Base-by-base conservation (phyloP, 2,888 invertebrate genomes). In the Seira ritae region DNA sequence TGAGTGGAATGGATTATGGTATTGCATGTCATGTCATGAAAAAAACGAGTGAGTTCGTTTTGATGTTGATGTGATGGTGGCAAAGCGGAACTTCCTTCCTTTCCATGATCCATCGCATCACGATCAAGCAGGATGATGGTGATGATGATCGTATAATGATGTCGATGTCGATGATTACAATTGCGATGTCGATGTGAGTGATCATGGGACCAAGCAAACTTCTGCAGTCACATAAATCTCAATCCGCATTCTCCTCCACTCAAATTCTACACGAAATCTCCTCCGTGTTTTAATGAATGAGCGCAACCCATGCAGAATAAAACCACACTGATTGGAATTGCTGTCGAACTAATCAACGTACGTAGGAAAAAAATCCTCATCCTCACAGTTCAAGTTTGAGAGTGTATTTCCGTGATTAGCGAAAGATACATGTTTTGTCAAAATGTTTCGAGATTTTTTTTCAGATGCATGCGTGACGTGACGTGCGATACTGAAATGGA, bases 31-130 rank as follows among this genome's bases (percentile, higher is more conserved):
- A 70, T 75, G 70, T 68, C 69, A 50, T 75, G 75, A 20, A 12
- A 8, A 12, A 80, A 50, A 70, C 42, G 50, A 50, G 75, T 70
- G 69, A 66, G 67, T 75, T 75, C n/a, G n/a, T n/a, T n/a, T n/a
- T n/a, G n/a, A n/a, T n/a, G n/a, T n/a, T n/a, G n/a, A n/a, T n/a
- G n/a, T n/a, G n/a, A n/a, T n/a, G 50, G 74, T 74, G 74, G 80
- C 75, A 80, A 80, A 80, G 70, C 75, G 80, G 75, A 80, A 75
- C 75, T 80, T 75, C 80, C 75, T 80, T 80, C 75, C 80, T 75
- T 75, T 75, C 75, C 74, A n/a, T n/a, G n/a, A n/a, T n/a, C n/a
- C n/a, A n/a, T n/a, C 69, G 75, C 70, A 75, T 80, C 80, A 80
- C 80, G 80, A 80, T 80, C 80, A 80, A 42, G 42, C 42, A 42